phyloP scores from a whole-genome alignment of 2,113 vertebrate genomes.

The Serilophus lunatus region DNA sequence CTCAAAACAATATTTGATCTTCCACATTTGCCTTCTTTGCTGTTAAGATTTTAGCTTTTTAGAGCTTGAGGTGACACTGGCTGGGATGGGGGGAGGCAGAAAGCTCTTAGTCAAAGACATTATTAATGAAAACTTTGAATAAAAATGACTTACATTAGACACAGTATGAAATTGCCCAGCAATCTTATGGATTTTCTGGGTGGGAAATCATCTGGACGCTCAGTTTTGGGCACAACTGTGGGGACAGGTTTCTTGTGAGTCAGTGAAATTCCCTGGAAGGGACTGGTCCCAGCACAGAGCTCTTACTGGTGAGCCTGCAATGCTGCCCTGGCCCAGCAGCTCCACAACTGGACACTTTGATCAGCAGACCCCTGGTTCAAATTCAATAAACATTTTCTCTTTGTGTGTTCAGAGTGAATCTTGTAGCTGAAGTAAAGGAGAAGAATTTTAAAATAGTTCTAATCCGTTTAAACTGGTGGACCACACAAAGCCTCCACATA shows the following conservation, averaged over 20 bases:
- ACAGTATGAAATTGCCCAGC: neutral
- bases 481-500: neutral
- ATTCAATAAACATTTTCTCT: neutral
- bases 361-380: neutral
- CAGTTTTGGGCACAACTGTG: fast-evolving
- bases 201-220: neutral
- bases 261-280: fast-evolving
- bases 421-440: neutral
- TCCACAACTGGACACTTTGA: neutral
- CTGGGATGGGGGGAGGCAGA: neutral
- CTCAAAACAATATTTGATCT: neutral
- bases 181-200: neutral
- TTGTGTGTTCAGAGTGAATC: neutral
- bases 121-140: too few relatives aligned
- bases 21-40: neutral
- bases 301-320: neutral
- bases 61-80: neutral
- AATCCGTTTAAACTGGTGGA: neutral
- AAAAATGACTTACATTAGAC: neutral
- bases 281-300: neutral
- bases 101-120: neutral
- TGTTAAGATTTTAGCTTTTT: neutral
- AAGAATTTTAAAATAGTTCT: neutral
- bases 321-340: neutral
- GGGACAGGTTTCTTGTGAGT: fast-evolving